phyloP scores from a whole-genome alignment of 2,797 vertebrate species.

The Lophius americanus region DNA sequence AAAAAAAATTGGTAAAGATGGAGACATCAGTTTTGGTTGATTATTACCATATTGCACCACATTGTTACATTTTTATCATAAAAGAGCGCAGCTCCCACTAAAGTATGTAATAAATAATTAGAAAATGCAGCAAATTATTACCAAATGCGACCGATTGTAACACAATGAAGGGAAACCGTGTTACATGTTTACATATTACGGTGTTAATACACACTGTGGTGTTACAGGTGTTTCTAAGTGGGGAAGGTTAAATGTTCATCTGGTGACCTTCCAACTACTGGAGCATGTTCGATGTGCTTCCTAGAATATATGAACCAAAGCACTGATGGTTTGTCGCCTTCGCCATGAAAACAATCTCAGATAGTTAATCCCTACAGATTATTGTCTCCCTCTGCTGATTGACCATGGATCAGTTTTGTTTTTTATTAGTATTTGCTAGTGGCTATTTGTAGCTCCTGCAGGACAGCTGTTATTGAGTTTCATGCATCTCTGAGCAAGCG shows the following conservation, averaged over 20 bases:
- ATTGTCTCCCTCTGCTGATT: conserved; percentile 21
- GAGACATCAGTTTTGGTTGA: too few species aligned
- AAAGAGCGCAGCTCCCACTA: too few species aligned
- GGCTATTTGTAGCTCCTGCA: conserved; percentile 41
- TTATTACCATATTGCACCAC: too few species aligned
- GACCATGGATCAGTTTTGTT: conserved; percentile 23
- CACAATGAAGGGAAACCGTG: too few species aligned
- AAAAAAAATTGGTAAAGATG: too few species aligned
- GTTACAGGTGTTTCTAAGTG: conserved; percentile 16
- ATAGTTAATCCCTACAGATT: conserved; percentile 20
- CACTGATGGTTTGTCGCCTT: conserved; percentile 38
- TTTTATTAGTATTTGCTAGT: conserved; percentile 34
- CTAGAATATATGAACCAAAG: conserved; percentile 42
- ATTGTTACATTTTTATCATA: too few species aligned
- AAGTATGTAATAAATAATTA: too few species aligned
- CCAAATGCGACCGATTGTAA: too few species aligned
- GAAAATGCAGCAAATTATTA: too few species aligned
- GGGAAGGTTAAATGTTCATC: conserved; percentile 28
- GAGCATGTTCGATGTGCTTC: conserved; percentile 62
- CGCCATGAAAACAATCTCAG: conserved; percentile 17
- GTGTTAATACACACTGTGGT: too few species aligned
- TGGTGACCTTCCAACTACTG: conserved; percentile 30
- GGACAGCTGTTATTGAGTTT: conserved; percentile 32
- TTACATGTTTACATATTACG: too few species aligned
- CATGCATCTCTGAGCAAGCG: conserved; percentile 62